Evolutionary conservation across 2,888 invertebrate species (phyloP).

Genomic region (Sacculina carcini): DNA sequence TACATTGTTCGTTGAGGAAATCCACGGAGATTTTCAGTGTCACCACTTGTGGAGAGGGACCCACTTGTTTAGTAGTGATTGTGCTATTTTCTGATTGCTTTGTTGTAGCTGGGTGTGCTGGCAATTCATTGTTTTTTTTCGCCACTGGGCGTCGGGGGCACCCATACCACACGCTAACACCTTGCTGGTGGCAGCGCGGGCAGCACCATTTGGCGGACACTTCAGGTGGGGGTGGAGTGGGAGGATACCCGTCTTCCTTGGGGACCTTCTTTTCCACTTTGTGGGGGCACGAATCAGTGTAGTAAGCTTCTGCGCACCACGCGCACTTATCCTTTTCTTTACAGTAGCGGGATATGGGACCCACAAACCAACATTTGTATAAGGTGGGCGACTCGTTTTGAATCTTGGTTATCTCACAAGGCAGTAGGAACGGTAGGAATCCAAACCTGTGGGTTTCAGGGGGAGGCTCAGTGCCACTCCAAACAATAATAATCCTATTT

Average conservation of each 20-base stretch:
- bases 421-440: neutral
- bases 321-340: slow-evolving; percentile 1
- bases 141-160: neutral
- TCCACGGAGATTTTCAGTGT: neutral
- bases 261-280: no score
- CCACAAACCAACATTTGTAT: neutral
- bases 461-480: neutral
- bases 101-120: no score
- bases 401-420: slow-evolving; percentile 2
- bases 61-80: no score
- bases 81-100: no score
- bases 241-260: no score
- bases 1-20: no score
- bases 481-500: neutral
- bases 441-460: neutral
- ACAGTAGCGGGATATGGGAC: slow-evolving; percentile 4
- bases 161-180: no score
- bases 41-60: neutral
- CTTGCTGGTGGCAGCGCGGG: no score
- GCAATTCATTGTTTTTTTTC: no score
- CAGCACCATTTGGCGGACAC: slow-evolving; percentile 4
- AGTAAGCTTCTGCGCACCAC: slow-evolving; percentile 1
- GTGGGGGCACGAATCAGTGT: neutral
- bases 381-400: neutral
- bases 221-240: neutral